Evolutionary conservation across 2,113 vertebrate species (phyloP).

Genomic region (Calypte anna): DNA sequence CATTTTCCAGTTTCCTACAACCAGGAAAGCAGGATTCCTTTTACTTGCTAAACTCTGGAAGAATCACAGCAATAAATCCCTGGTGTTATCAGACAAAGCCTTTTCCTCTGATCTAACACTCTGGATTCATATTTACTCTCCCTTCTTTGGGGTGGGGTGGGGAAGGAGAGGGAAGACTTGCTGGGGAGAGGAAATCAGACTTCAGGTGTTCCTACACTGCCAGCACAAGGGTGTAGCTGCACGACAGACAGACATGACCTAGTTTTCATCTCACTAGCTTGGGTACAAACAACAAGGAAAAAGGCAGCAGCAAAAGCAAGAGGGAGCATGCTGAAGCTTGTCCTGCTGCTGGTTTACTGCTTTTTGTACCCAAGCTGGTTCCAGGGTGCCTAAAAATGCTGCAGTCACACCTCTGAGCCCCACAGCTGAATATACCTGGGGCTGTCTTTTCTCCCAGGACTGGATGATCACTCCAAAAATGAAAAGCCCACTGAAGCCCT

Average conservation of each 20-base stretch:
- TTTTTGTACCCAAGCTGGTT: background rate
- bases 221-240: background rate
- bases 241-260: background rate
- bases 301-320: background rate
- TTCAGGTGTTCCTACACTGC: background rate
- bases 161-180: background rate
- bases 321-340: background rate
- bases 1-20: background rate
- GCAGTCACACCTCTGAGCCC: background rate
- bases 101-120: background rate
- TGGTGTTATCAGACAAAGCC: background rate
- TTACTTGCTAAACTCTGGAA: background rate
- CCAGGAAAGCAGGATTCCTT: background rate
- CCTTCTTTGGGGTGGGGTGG: background rate
- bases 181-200: background rate
- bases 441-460: background rate
- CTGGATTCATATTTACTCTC: accelerated
- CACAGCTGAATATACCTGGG: accelerated
- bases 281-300: background rate
- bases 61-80: background rate
- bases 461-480: accelerated
- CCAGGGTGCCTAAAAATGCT: accelerated
- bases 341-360: background rate
- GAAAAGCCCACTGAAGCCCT: accelerated
- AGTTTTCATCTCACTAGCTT: background rate